phyloP scores from a whole-genome alignment of 2,797 vertebrate genomes.

The Leucoraja ocellata region DNA sequence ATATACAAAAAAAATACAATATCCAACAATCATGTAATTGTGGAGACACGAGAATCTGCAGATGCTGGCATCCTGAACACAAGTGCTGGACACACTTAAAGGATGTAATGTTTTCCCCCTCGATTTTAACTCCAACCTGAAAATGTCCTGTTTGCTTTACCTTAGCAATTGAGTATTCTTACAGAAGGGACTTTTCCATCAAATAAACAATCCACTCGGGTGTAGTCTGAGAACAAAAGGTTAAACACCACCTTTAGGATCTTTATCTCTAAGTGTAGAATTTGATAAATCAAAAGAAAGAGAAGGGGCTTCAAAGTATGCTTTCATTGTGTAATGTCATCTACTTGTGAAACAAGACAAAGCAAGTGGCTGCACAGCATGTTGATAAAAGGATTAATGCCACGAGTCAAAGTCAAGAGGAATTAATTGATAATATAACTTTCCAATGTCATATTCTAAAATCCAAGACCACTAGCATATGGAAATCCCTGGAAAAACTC shows the following conservation, averaged over 20 bases:
- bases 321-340: not conserved
- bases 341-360: not conserved
- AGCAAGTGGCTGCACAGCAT: not conserved
- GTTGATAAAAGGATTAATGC: not conserved
- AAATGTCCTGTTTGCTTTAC: not conserved
- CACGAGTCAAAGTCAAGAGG: slow-evolving; percentile 2
- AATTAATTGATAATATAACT: not conserved
- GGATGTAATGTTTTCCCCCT: not conserved
- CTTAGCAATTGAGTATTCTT: not conserved
- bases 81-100: not conserved
- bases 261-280: not conserved
- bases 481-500: no score
- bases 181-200: not conserved
- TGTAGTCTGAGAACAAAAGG: not conserved
- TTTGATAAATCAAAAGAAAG: not conserved
- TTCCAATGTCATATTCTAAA: no score
- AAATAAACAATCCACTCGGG: not conserved
- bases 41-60: no score
- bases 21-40: not conserved
- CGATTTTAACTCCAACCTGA: not conserved
- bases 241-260: not conserved
- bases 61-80: no score
- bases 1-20: not conserved
- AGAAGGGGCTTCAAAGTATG: not conserved
- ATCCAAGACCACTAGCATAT: no score